Evolutionary conservation across 2,888 invertebrate genomes (phyloP).

Genomic region (Clitarchus hookeri): DNA sequence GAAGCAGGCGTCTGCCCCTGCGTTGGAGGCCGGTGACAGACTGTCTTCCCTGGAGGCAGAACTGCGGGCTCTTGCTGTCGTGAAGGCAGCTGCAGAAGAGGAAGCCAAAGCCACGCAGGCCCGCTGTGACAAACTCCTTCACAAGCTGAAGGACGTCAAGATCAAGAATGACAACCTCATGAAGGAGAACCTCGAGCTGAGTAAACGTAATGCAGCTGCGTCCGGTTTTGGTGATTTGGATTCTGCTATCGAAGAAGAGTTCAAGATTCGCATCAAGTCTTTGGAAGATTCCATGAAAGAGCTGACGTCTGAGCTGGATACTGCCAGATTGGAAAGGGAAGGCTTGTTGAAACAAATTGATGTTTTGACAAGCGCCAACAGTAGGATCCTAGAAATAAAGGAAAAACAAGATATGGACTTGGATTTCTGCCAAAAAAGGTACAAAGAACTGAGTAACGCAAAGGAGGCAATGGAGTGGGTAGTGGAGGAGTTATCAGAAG

Average conservation of each 20-base stretch:
- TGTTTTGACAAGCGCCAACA: slow-evolving; percentile 73
- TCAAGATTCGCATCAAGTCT: slow-evolving; percentile 68
- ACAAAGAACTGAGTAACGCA: slow-evolving; percentile 70
- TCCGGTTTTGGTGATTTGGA: slow-evolving; percentile 68
- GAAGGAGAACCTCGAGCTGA: slow-evolving; percentile 56
- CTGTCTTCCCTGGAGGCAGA: slow-evolving; percentile 63
- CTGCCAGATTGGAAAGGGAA: slow-evolving; percentile 69
- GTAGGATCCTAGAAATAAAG: slow-evolving; percentile 77
- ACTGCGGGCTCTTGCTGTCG: slow-evolving; percentile 62
- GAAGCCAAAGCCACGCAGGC: slow-evolving; percentile 69
- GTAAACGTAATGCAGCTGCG: slow-evolving; percentile 58
- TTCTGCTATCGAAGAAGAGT: slow-evolving; percentile 78
- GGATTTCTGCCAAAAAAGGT: slow-evolving; percentile 71
- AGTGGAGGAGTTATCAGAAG: slow-evolving; percentile 40
- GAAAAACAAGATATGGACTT: slow-evolving; percentile 80
- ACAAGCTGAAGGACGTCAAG: slow-evolving; percentile 85
- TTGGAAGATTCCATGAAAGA: slow-evolving; percentile 70
- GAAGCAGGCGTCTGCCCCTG: slow-evolving; percentile 42
- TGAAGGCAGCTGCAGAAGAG: slow-evolving; percentile 62
- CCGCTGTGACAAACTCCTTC: slow-evolving; percentile 77
- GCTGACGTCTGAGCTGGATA: slow-evolving; percentile 61
- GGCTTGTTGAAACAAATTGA: slow-evolving; percentile 72
- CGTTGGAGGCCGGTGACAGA: slow-evolving; percentile 51
- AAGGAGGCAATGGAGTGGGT: slow-evolving; percentile 58
- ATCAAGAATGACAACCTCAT: slow-evolving; percentile 64